Base-by-base conservation (phyloP, 2,888 invertebrate species). In the Hartigia nigra region DNA sequence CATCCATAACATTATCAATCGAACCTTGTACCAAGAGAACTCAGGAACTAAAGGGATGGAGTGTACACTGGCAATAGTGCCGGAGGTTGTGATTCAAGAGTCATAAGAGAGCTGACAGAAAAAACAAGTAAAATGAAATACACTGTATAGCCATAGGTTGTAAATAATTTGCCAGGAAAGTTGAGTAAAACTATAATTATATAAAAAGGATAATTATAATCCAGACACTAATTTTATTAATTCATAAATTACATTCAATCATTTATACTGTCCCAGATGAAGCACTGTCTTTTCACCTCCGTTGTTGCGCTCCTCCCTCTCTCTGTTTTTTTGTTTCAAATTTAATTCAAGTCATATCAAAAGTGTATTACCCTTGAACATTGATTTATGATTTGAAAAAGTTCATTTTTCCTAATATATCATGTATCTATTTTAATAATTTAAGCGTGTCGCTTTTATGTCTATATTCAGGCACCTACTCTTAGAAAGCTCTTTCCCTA, bases 401-500 rank as follows among this genome's bases (percentile, higher is more conserved):
- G 39, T 39, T 1, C 4, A 39, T 39, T 39, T 14, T 4, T 39
- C 14, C 23, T 39, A 39, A 39, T 39, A 23, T 23, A 39, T 39
- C 1, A 39, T 23, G 14, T 14, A 39, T 14, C 14, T 39, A 39
- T 39, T 39, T 39, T n/a, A n/a, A 14, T 55, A 55, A 55, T 23
- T 55, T 2, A 9, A 55, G 55, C 55, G 55, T 55, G 55, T 9
- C 23, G 55, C 23, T 23, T 55, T 23, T 23, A 55, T 55, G 23
- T 23, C 23, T 55, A 23, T 23, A 23, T 55, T 23, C 23, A 55
- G 55, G 55, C 5, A 55, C 55, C 55, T 55, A 23, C 55, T 55
- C 55, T 55, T 55, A 55, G 55, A 55, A 55, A 55, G 55, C 55
- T 55, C 23, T 55, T 76, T 32, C 12, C 37, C 55, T 77, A 80